Conservation (phyloP, 2,797 vertebrate species). For the Pseudomugil tenellus region DNA sequence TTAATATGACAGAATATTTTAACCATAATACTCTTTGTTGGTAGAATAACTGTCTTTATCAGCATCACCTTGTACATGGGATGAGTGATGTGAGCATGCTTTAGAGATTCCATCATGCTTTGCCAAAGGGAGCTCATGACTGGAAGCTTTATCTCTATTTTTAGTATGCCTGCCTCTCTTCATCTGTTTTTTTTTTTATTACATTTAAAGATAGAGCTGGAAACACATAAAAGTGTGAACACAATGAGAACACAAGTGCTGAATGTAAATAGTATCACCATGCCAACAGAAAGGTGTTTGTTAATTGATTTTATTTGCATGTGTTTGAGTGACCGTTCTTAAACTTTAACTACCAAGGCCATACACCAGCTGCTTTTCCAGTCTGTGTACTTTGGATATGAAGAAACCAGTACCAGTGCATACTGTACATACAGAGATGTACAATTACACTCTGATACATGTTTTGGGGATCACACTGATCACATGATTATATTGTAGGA, state of each 20-base stretch:
- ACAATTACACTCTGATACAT: conserved; percentile 38
- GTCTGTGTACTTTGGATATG: conserved; percentile 44
- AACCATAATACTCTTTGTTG: conserved; percentile 41
- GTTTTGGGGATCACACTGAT: conserved; percentile 38
- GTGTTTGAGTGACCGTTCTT: conserved; percentile 34
- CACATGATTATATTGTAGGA: conserved; percentile 52
- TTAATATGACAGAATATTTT: conserved; percentile 19
- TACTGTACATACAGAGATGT: conserved; percentile 42
- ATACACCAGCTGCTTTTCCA: conserved; percentile 18
- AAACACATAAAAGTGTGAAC: neutral
- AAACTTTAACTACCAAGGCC: conserved; percentile 30
- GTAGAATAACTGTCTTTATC: conserved; percentile 16
- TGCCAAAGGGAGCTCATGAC: conserved; percentile 23
- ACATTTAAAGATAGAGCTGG: conserved; percentile 32
- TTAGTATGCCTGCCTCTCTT: conserved; percentile 16
- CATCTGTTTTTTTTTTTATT: conserved; percentile 20
- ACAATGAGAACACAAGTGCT: neutral
- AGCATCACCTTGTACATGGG: conserved; percentile 15
- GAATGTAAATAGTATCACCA: conserved; percentile 15
- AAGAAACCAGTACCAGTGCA: conserved; percentile 26
- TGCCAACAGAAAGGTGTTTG: conserved; percentile 15
- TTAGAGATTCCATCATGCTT: conserved; percentile 28
- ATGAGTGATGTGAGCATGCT: conserved; percentile 33
- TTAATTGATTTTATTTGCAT: conserved; percentile 21
- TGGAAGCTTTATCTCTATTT: conserved; percentile 38